phyloP scores from a whole-genome alignment of 2,113 vertebrate genomes.

The Mesocricetus auratus region DNA sequence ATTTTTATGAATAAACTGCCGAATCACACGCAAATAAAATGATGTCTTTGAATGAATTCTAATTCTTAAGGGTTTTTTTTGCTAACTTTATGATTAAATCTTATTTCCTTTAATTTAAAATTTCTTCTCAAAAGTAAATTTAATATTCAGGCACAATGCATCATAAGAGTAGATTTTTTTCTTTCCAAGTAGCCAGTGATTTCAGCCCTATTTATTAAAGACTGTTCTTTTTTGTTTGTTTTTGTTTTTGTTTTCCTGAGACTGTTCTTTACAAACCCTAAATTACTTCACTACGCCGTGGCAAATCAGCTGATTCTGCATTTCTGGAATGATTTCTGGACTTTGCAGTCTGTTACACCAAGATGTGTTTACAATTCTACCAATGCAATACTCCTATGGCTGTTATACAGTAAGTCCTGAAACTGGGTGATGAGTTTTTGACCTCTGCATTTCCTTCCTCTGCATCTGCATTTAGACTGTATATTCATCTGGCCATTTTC shows the following conservation, averaged over 20 bases:
- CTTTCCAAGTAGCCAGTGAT: constrained; percentile 18
- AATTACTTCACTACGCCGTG: neutral
- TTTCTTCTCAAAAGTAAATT: neutral
- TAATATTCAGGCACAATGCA: constrained; percentile 12
- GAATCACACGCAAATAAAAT: constrained; percentile 62
- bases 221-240: neutral
- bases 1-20: constrained; percentile 83
- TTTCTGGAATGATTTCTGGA: neutral
- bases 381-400: neutral
- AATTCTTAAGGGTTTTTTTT: neutral
- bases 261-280: neutral
- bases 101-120: neutral
- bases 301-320: neutral
- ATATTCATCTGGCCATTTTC: neutral
- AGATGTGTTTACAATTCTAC: neutral
- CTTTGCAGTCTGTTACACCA: neutral
- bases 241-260: too few relatives aligned
- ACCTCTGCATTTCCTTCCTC: neutral
- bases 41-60: neutral
- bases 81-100: neutral
- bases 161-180: neutral
- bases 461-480: constrained; percentile 16
- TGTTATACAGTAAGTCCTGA: neutral
- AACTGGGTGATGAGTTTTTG: neutral
- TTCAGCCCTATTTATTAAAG: constrained; percentile 6